Conservation (phyloP, 2,797 vertebrate genomes). For the Fundulus diaphanus region DNA sequence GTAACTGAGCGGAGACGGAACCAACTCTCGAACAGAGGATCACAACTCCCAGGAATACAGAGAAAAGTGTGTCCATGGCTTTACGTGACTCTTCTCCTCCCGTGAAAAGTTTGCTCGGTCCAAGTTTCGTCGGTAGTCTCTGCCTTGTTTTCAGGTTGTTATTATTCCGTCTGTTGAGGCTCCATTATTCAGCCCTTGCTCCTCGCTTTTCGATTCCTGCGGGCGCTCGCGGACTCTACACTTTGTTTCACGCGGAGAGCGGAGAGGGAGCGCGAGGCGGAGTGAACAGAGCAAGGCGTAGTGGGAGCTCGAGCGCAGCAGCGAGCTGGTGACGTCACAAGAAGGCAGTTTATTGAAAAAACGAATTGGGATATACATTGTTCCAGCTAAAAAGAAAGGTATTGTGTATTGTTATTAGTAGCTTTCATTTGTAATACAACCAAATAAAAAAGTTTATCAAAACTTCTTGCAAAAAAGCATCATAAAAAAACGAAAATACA, state of each 20-base stretch:
- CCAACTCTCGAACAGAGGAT: conserved; percentile 43
- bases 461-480: neutral
- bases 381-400: neutral
- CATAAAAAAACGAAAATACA: neutral
- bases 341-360: conserved; percentile 25
- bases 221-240: conserved; percentile 62
- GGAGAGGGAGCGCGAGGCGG: conserved; percentile 39
- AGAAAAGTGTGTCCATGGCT: conserved; percentile 74
- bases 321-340: conserved; percentile 63
- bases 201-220: conserved; percentile 59
- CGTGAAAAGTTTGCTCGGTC: conserved; percentile 53
- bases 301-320: conserved; percentile 20
- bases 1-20: conserved; percentile 54
- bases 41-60: conserved; percentile 63
- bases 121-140: conserved; percentile 31
- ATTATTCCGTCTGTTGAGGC: conserved; percentile 65
- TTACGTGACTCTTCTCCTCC: conserved; percentile 38
- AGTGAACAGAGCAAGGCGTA: conserved; percentile 8
- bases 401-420: neutral
- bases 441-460: neutral
- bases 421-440: neutral
- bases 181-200: conserved; percentile 67
- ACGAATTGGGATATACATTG: neutral
- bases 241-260: conserved; percentile 67
- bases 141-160: conserved; percentile 4